These are phyloP conservation scores for Chionis minor DNA, from an alignment of 2,113 vertebrate genomes.

Conservation along the genomic window DNA sequence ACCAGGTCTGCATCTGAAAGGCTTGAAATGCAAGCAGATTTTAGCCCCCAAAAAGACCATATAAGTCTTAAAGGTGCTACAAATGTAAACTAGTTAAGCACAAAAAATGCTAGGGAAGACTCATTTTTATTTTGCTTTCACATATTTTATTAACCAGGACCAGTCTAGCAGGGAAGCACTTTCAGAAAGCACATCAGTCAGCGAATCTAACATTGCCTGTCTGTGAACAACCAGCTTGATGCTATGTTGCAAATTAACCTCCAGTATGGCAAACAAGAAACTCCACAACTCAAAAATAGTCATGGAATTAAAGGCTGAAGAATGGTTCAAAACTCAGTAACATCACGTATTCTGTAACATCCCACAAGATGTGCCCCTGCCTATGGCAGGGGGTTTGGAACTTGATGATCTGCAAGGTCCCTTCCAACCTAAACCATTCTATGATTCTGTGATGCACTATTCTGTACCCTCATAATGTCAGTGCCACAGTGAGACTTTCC, in stretches of 20 bases:
- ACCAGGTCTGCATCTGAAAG: neutral
- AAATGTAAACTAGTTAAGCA: neutral
- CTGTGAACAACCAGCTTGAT: neutral
- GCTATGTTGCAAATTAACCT: neutral
- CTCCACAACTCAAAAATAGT: neutral
- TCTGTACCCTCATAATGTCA: no score
- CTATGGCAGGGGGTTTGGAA: no score
- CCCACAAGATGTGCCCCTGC: neutral
- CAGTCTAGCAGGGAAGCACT: neutral
- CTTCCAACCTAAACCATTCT: no score
- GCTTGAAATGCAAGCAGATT: neutral
- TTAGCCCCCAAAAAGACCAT: neutral
- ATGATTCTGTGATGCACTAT: no score
- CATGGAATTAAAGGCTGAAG: neutral
- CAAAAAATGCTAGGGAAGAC: neutral
- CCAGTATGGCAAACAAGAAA: neutral
- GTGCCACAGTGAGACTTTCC: no score
- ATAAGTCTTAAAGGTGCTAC: neutral
- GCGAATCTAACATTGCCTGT: neutral
- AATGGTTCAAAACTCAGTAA: neutral
- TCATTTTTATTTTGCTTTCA: neutral
- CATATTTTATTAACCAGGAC: neutral
- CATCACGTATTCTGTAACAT: neutral
- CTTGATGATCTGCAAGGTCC: no score
- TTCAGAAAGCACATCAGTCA: neutral